Conservation (phyloP, 1,140 invertebrate species). For the Orchestia grillus region DNA sequence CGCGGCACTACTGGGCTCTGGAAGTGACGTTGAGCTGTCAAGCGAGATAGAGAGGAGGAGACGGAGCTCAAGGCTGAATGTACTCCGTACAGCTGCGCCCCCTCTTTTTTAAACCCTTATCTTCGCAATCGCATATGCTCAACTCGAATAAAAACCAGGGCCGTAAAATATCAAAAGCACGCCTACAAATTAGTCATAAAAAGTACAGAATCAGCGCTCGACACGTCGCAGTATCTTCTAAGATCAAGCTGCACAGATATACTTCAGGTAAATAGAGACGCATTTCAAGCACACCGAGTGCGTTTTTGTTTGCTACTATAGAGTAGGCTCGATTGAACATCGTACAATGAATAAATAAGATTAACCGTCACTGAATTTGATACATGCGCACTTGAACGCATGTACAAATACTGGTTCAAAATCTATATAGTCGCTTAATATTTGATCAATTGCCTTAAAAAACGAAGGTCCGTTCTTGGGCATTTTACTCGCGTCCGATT, state of each 20-base stretch:
- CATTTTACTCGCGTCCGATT: neutral
- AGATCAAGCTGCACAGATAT: neutral
- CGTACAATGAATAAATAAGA: neutral
- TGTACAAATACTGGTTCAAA: neutral
- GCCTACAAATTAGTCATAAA: slow-evolving; percentile 42
- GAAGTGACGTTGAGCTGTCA: neutral
- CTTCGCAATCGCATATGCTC: slow-evolving; percentile 7
- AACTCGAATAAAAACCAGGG: slow-evolving; percentile 15
- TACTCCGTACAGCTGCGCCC: slow-evolving; percentile 3
- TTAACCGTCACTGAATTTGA: neutral
- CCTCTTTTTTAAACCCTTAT: neutral
- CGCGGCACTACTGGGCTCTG: neutral
- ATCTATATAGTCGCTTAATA: neutral
- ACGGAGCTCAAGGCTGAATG: neutral
- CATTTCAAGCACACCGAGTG: neutral
- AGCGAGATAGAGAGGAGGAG: neutral
- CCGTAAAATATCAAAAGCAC: slow-evolving; percentile 16
- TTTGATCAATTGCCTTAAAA: no score
- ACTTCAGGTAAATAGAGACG: neutral
- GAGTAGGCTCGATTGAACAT: neutral
- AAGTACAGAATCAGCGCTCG: neutral
- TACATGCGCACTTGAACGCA: neutral
- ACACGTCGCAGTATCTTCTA: neutral
- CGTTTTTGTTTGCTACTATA: neutral
- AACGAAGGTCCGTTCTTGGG: neutral